Base-by-base conservation (phyloP, 1,140 invertebrate species). In the Periplaneta americana region DNA sequence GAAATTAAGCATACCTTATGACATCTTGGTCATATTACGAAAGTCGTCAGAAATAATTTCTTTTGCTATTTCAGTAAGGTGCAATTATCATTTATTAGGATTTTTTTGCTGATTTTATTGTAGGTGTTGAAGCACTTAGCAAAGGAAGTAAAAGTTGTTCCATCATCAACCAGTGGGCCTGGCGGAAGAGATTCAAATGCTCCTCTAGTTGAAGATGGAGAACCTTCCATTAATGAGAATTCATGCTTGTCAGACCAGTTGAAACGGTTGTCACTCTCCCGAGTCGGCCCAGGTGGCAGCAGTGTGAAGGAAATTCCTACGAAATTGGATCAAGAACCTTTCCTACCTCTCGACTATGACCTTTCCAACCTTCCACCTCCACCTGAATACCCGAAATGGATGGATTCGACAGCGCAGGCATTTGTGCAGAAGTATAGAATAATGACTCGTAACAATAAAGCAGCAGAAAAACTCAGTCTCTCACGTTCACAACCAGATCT, bases 121-220 rank as follows among this genome's bases (percentile, higher is more conserved):
- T 90, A 94, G 86, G 94, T 96, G n/a, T 87, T 97, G 83, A 97
- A 97, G 88, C 95, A 96, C 88, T 89, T 96, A 79, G 94, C 95
- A 2, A 95, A 95, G 88, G 94, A 96, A 88, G 94, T 95, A 11
- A 94, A 93, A 86, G 90, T 90, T 39, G 90, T 80, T 33, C 79
- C 83, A 57, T 34, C 75, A 33, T 31, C n/a, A 39, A 37, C 77
- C 34, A 35, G 57, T 34, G 74, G 37, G 28, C 4, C 35, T 74
- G 32, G 57, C 76, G 33, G 74, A 28, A 35, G 79, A 28, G 79
- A 80, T 22, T 81, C 34, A 31, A 11, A 18, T 35, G 76, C 36
- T 35, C 39, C 81, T n/a, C 17, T 77, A 10, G 6, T 81, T 18
- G 75, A 78, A 32, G 81, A 81, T 34, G 17, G 34, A 5, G 36